Conservation (phyloP, 2,797 vertebrate species). For the Poecilia velifera region DNA sequence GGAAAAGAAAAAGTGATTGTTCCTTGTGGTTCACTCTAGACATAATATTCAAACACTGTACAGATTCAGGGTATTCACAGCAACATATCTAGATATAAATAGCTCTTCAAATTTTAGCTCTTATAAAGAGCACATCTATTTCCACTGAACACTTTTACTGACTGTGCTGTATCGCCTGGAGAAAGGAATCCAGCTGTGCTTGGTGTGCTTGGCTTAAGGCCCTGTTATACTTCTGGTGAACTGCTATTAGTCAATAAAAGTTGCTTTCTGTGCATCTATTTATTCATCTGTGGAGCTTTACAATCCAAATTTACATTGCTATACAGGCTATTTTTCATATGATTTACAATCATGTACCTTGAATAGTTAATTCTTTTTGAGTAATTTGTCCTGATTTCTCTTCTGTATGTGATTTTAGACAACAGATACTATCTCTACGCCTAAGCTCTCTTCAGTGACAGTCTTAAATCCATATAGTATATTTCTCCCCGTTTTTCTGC, state of each 20-base stretch:
- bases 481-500: constrained; percentile 20
- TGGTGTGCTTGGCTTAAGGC: neutral
- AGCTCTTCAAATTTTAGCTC: neutral
- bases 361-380: neutral
- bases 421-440: neutral
- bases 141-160: neutral
- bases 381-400: neutral
- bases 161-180: neutral
- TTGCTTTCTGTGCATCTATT: neutral
- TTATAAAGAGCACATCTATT: neutral
- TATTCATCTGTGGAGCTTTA: neutral
- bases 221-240: neutral
- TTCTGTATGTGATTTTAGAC: neutral
- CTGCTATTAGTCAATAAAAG: neutral
- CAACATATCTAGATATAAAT: neutral
- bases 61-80: neutral
- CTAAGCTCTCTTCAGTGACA: neutral
- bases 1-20: neutral
- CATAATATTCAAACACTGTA: neutral
- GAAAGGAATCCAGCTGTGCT: neutral
- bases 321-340: neutral
- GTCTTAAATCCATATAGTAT: neutral
- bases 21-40: neutral
- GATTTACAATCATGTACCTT: neutral
- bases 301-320: neutral